Base-by-base conservation (phyloP, 2,113 vertebrate species). In the Gobius niger region DNA sequence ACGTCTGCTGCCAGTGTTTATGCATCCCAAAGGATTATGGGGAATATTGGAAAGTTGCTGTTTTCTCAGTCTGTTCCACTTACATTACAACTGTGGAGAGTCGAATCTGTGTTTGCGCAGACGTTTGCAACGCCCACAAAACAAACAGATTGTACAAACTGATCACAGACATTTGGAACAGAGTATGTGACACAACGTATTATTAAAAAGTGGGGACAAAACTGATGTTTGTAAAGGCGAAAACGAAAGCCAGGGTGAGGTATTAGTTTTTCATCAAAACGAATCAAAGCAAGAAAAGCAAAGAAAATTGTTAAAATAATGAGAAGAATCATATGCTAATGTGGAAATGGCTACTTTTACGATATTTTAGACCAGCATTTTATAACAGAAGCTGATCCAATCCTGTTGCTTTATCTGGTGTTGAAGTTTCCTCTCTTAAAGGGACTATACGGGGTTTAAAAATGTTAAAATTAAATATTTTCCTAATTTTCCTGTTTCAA, bases 11-110 rank as follows among this genome's bases (percentile, higher is more conserved):
- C 16, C 50, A 61, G 51, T 73, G 75, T 72, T 82, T 67, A 84
- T 68, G 60, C 68, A 80, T 62, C 67, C 67, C 0, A 7, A 52
- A 72, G 86, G 83, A 85, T 88, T 88, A 77, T 81, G 85, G 87
- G 85, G 76, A 87, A 78, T 80, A 78, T 73, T 73, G 65, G 68
- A 81, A 75, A 77, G 70, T 62, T 70, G 70, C 71, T 13, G 69
- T 59, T 64, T 19, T 46, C 16, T 64, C 44, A 18, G 77, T 73
- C 75, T 77, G 63, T 73, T 64, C 13, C 67, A 44, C 44, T 68
- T 0, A 34, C 7, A 54, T 56, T 24, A 51, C 67, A 9, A 50
- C 54, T 47, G 41, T n/a, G 2, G 44, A 47, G 41, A n/a, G 24
- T 61, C 70, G 50, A 16, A 44, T 68, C 69, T 60, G 44, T 77